Evolutionary conservation across 1,140 invertebrate species (phyloP), one percentile per base, ranked within the genome.

Genomic region (Thaumatotibia leucotreta): DNA sequence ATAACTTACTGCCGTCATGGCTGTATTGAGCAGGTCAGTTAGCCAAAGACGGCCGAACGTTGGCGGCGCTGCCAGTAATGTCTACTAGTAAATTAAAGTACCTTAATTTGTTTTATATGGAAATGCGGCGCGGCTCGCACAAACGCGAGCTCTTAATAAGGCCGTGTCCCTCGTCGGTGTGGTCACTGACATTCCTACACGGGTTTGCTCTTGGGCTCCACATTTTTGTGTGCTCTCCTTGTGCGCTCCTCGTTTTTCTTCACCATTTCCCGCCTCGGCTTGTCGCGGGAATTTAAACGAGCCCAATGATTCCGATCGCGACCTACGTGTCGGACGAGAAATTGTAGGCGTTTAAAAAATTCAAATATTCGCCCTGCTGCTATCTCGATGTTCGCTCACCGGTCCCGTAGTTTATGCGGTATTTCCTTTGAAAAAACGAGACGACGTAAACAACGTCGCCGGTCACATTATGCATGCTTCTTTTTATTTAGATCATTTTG

Each of bases 221-320:
- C 77, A 83, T 88, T 86, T 85, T 83, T 82, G 79, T 83, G 70
- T 76, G 69, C 73, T 75, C 39, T 14, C 14, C 14, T 45, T 17
- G 17, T 8, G 39, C 65, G 39, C 52, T 63, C 61, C 49, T 77
- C 73, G 75, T 86, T 81, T 85, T 82, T 82, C 76, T 72, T 58
- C 52, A 70, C 68, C 77, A 79, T 82, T 86, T 86, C 78, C 76
- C 83, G 83, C 79, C 76, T 85, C 74, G 66, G 50, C 61, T 73
- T 62, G 70, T 76, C 73, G 61, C 20, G 69, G 69, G 85, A 84
- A 84, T 84, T 84, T 84, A 84, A 86, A 86, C 80, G 77, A 84
- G 72, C 67, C 22, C 63, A 73, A 75, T 63, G 74, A 75, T 82
- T 73, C 64, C 64, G 67, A 74, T 77, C 71, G 70, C 64, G n/a